Base-by-base conservation (phyloP, 2,888 invertebrate species). In the Corythucha ciliata region DNA sequence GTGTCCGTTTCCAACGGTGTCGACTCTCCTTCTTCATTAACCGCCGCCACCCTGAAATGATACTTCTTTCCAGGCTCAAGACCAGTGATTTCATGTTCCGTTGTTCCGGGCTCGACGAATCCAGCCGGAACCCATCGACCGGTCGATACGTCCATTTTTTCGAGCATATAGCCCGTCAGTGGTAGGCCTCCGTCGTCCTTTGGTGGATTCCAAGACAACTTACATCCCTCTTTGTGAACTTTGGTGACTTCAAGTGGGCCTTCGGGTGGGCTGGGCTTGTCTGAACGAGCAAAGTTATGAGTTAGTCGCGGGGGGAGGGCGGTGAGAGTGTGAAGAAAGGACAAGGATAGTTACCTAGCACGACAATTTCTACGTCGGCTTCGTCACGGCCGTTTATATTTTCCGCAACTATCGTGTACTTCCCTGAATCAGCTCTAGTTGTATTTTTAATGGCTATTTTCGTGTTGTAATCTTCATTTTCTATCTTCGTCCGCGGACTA, bases 1-100 rank as follows among this genome's bases (percentile, higher is more conserved):
- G 81, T 78, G 62, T 92, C 91, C 0, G 91, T 87, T 60, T 89
- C 89, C 39, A 98, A 70, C 5, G 96, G 93, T 63, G 96, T 96
- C 0, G 94, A 94, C 68, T 91, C 91, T 4, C 98, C 98, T 68
- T 96, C 92, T 64, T 92, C 91, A 69, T 97, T 97, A 8, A 91
- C 79, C 6, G 98, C 98, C 65, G 89, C 90, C 1, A 98, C 93
- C 53, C 98, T 79, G 80, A 99, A 99, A 67, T 94, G 88, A 72
- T 98, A 98, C 55, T 92, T 88, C 68, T 91, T 89, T 59, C 91
- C 91, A 48, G 93, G 90, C 69, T 92, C 91, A 12, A 98, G 74
- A 34, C 93, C 94, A 58, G 81, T 84, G 24, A 92, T 76, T 59
- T 85, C 83, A 58, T 85, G 83, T 63, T 89, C 86, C 0, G 83